These are phyloP conservation scores for Pollenia labialis DNA, from an alignment of 2,888 invertebrate genomes.

Conservation along the genomic window DNA sequence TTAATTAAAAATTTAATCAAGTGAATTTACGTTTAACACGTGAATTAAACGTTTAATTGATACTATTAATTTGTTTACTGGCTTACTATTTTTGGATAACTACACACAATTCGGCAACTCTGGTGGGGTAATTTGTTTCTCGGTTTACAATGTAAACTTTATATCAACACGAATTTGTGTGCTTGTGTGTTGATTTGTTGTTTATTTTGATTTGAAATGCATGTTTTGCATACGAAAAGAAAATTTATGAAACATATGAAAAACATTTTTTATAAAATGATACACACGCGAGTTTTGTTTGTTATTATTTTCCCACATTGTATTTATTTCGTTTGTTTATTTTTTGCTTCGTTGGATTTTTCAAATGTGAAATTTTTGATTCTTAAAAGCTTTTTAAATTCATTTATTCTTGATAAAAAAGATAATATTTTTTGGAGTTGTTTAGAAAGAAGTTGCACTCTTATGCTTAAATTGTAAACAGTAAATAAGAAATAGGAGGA, in stretches of 20 bases:
- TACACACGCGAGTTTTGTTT: constrained; percentile 7
- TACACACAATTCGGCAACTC: no score
- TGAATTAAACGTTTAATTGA: no score
- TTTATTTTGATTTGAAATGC: constrained; percentile 53
- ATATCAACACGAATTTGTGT: background rate
- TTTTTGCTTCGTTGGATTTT: background rate
- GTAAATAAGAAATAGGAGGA: no score
- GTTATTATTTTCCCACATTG: constrained; percentile 5
- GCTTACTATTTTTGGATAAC: no score
- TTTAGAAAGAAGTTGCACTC: no score
- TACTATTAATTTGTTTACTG: no score
- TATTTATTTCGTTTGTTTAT: constrained; percentile 18
- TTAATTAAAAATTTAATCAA: no score
- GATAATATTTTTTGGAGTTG: no score
- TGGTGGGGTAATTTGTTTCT: background rate
- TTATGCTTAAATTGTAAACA: no score
- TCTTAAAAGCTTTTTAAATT: constrained; percentile 24
- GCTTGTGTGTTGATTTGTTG: background rate
- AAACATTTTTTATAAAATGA: no score
- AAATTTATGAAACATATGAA: constrained; percentile 35
- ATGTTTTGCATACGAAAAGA: constrained; percentile 56
- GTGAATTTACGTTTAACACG: no score
- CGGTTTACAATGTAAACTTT: no score
- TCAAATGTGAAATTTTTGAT: constrained; percentile 23
- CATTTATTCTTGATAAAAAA: background rate